A percentile compares a stretch with the other conserved stretches of the same genome.
These are phyloP conservation scores for Pomatorhinus ruficollis DNA, from an alignment of 2,113 vertebrate species.

Conservation along the genomic window DNA sequence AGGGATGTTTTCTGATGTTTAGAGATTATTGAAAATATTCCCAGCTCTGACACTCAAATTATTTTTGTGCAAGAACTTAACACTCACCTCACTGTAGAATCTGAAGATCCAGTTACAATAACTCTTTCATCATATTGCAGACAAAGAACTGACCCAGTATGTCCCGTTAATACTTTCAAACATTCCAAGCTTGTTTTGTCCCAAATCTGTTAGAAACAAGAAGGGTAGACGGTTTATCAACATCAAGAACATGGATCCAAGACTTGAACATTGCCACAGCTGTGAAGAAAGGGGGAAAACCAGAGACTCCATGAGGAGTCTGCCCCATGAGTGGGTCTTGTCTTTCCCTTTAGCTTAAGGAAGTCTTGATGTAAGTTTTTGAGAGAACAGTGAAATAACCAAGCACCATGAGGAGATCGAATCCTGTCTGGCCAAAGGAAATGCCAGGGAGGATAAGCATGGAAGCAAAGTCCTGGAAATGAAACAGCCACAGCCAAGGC, in stretches of 20 bases:
- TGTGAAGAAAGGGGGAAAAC: neutral
- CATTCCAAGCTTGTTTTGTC: conserved; percentile 97
- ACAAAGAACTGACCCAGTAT: conserved; percentile 97
- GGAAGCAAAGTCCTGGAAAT: neutral
- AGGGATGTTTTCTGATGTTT: neutral
- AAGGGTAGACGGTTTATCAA: neutral
- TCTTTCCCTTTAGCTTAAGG: neutral
- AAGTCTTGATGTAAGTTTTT: neutral
- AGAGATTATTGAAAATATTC: neutral
- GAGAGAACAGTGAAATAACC: neutral
- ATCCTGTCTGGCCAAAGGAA: neutral
- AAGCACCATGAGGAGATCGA: neutral
- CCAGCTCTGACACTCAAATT: neutral
- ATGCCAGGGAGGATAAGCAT: rapidly evolving
- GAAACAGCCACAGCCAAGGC: neutral
- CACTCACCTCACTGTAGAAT: conserved; percentile 94
- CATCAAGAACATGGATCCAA: neutral
- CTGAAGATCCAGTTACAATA: conserved; percentile 97
- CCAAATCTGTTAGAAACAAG: conserved; percentile 85
- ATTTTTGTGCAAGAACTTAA: neutral
- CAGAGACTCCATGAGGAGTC: neutral
- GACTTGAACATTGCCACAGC: rapidly evolving
- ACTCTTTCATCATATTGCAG: conserved; percentile 97
- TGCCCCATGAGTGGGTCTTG: neutral
- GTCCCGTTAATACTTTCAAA: conserved; percentile 95